Base-by-base conservation (phyloP, 30 jellyfish, hydroid and myxozoan species). In the Catostylus mosaicus region DNA sequence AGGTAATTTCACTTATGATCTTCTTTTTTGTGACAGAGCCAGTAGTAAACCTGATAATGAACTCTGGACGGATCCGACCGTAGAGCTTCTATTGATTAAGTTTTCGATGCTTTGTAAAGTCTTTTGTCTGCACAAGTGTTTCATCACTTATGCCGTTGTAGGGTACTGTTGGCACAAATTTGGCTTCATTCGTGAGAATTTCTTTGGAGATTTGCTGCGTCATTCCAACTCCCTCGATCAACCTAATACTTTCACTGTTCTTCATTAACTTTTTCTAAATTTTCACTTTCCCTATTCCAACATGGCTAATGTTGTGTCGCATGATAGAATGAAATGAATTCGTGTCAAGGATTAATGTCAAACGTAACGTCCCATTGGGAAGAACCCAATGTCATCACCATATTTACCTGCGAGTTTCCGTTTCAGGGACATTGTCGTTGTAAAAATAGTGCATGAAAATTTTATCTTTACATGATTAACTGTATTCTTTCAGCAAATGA, bases 111-210 rank as follows among this genome's bases (percentile, higher is more conserved):
- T 35, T 45, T 30, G 77, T 64, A 64, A 20, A 75, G 77, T 48
- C 80, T 54, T 84, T 50, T 54, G 88, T 77, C 80, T 61, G 80
- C 67, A 77, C n/a, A n/a, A n/a, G n/a, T n/a, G n/a, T n/a, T n/a
- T n/a, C n/a, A n/a, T n/a, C n/a, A n/a, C n/a, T n/a, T 84, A 57
- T 77, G 27, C 80, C 88, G 65, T 61, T 54, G 84, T 26, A 48
- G 47, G 12, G 56, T 43, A 43, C 56, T 43, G 56, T 43, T 43
- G 8, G 56, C 56, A 43, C 56, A 43, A 43, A 43, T 43, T 73
- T 73, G 85, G 46, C 78, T 48, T 47, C 85, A 73, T 43, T 43
- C 85, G 78, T 38, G n/a, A n/a, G n/a, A n/a, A n/a, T n/a, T n/a
- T n/a, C n/a, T 73, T 73, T 47, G 75, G 85, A 73, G 79, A 73